Conservation (phyloP, 2,797 vertebrate genomes). For the Mormyrus hasselquistii region DNA sequence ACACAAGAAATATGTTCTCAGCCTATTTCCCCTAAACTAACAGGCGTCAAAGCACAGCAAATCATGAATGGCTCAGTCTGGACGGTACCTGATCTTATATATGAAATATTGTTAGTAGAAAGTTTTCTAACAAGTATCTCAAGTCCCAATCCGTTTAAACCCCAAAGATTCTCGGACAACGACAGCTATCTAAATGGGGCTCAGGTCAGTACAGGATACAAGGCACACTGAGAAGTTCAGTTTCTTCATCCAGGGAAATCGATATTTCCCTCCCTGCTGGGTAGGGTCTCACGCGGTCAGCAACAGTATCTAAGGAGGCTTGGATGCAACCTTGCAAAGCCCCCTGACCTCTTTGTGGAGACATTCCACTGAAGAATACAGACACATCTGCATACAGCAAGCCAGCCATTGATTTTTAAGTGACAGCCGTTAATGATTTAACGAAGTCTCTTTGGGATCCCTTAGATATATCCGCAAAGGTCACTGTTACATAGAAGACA, state of each 20-base stretch:
- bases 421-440: constrained; percentile 17
- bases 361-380: constrained; percentile 29
- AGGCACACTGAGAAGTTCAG: constrained; percentile 2
- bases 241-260: neutral
- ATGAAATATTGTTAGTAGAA: neutral
- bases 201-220: neutral
- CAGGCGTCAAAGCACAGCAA: neutral
- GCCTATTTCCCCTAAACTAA: neutral
- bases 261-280: constrained; percentile 13
- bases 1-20: neutral
- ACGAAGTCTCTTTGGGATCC: neutral
- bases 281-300: constrained; percentile 34
- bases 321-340: constrained; percentile 26
- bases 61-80: neutral
- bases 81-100: neutral
- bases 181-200: neutral
- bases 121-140: neutral
- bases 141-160: neutral
- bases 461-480: neutral
- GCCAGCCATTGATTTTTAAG: neutral
- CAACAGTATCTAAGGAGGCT: constrained; percentile 32
- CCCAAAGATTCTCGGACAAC: neutral
- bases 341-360: neutral
- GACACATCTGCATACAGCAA: constrained; percentile 27
- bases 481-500: neutral